Conservation (phyloP, 2,113 vertebrate genomes). For the Cromileptes altivelis region DNA sequence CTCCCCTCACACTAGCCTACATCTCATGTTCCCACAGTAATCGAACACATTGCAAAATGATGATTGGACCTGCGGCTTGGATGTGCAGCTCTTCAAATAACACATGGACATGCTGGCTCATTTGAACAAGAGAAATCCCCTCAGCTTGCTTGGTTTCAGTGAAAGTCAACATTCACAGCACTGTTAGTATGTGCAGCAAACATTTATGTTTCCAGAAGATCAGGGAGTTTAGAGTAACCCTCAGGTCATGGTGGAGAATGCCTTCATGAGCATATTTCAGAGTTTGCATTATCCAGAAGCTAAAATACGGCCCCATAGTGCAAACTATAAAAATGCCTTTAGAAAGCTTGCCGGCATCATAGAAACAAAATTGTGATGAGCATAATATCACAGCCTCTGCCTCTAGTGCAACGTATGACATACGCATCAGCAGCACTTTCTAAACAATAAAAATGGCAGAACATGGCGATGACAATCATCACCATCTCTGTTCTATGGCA, state of each 20-base stretch:
- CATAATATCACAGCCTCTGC: too few species aligned
- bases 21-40: slow-evolving; percentile 41
- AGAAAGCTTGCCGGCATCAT: too few species aligned
- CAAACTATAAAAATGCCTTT: too few species aligned
- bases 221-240: not conserved
- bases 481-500: too few species aligned
- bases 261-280: not conserved
- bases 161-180: slow-evolving; percentile 44
- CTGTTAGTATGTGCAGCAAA: slow-evolving; percentile 48
- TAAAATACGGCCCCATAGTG: not conserved
- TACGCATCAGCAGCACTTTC: too few species aligned
- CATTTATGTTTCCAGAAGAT: slow-evolving; percentile 34
- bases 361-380: too few species aligned
- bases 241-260: not conserved
- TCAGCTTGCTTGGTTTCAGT: slow-evolving; percentile 25
- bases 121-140: slow-evolving; percentile 32
- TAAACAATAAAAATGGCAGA: too few species aligned
- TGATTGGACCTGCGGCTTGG: slow-evolving; percentile 34
- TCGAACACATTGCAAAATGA: slow-evolving; percentile 46
- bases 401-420: too few species aligned
- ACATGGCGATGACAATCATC: too few species aligned
- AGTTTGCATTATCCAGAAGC: not conserved
- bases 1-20: slow-evolving; percentile 53
- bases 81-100: slow-evolving; percentile 50
- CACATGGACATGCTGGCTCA: slow-evolving; percentile 48